Percentiles rank a stretch among this genome's conserved stretches.
These are phyloP conservation scores for Alexandromys fortis DNA, from an alignment of 2,113 vertebrate genomes.

Conservation along the genomic window DNA sequence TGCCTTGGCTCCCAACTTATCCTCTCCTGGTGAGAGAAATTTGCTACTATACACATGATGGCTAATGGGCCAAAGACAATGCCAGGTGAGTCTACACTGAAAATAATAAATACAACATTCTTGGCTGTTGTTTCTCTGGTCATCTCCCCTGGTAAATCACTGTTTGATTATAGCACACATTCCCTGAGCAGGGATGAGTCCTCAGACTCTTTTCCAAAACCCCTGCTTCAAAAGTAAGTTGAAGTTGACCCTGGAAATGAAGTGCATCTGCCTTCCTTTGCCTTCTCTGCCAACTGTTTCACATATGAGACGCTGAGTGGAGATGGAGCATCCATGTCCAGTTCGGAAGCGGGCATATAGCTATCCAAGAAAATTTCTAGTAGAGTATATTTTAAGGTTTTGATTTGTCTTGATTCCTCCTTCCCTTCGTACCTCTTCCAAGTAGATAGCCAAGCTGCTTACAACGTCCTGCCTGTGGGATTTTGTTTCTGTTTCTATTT, in stretches of 20 bases:
- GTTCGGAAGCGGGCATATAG: background rate
- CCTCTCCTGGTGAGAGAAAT: background rate
- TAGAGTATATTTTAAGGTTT: background rate
- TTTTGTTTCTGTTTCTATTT: background rate
- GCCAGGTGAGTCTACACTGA: background rate
- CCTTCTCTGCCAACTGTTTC: background rate
- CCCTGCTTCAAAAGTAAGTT: background rate
- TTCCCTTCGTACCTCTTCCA: background rate
- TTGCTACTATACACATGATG: background rate
- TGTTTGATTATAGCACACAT: background rate
- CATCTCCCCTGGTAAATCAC: background rate
- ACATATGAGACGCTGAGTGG: background rate
- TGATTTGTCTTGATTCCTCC: background rate
- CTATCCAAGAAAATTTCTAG: background rate
- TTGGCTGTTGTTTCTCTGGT: background rate
- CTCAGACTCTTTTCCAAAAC: background rate
- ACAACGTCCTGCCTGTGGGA: background rate
- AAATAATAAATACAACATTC: background rate
- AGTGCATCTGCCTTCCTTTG: background rate
- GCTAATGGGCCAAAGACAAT: background rate
- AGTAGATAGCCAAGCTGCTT: background rate
- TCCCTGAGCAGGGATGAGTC: background rate
- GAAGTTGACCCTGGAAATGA: slow-evolving; percentile 1
- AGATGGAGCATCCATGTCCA: background rate
- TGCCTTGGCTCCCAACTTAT: background rate